phyloP scores from a whole-genome alignment of 1,140 invertebrate species.

The Drosophila lacteicornis region DNA sequence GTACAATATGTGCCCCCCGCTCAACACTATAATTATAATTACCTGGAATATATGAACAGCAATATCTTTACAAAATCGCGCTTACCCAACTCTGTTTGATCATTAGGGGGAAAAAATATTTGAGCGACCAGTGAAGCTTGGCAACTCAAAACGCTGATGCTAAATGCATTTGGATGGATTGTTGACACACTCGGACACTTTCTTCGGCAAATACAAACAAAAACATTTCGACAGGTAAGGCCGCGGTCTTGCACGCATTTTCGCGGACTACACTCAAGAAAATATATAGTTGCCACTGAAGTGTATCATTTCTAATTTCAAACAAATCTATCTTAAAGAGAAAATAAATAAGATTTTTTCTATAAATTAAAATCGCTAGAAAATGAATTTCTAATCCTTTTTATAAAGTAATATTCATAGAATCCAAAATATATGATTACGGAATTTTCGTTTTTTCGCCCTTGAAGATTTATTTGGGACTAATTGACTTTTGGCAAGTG shows the following conservation, averaged over 20 bases:
- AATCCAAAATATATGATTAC: no score
- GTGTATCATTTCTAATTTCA: no score
- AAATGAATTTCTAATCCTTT: no score
- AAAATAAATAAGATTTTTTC: no score
- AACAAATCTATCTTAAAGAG: no score
- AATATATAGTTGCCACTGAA: background rate
- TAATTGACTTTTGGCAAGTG: background rate
- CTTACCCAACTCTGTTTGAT: constrained; percentile 38
- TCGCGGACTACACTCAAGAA: background rate
- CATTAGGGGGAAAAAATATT: constrained; percentile 19
- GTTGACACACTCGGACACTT: constrained; percentile 7
- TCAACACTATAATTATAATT: constrained; percentile 20
- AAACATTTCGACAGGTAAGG: background rate
- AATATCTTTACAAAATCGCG: constrained; percentile 32
- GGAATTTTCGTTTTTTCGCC: no score
- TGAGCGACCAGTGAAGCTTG: constrained; percentile 15
- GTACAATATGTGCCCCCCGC: background rate
- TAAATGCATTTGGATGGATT: constrained; percentile 6
- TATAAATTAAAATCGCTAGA: no score
- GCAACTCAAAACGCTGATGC: constrained; percentile 6
- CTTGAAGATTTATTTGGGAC: no score
- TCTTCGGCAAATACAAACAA: constrained; percentile 3
- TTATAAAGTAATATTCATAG: no score
- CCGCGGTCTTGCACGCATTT: background rate
- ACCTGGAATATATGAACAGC: constrained; percentile 1